These are phyloP conservation scores for Lasioglossum calceatum DNA, from an alignment of 2,888 invertebrate species.

Conservation along the genomic window DNA sequence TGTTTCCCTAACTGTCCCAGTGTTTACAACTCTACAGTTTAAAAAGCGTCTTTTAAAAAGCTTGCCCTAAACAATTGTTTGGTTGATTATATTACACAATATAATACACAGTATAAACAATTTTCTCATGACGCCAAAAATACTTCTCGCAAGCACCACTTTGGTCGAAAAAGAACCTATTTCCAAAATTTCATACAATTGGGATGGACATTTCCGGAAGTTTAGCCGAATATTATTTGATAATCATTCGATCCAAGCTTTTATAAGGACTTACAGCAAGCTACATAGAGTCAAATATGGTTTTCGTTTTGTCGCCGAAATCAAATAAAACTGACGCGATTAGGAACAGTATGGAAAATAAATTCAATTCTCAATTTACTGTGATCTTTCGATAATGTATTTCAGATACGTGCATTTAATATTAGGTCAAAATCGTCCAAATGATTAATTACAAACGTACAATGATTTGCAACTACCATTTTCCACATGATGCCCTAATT, in stretches of 20 bases:
- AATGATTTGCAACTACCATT: not conserved
- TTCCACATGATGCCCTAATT: not conserved
- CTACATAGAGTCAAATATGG: not conserved
- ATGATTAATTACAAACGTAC: not conserved
- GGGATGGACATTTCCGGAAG: not conserved
- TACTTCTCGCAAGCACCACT: not conserved
- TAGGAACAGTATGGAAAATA: not conserved
- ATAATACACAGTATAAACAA: too few species aligned
- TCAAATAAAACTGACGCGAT: not conserved
- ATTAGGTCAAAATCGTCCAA: not conserved
- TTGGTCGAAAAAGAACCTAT: not conserved
- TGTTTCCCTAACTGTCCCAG: too few species aligned
- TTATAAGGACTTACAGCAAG: not conserved
- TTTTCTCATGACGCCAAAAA: not conserved
- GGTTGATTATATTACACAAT: too few species aligned
- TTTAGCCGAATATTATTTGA: not conserved
- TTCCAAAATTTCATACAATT: not conserved
- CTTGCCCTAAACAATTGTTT: too few species aligned
- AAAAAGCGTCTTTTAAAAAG: not conserved
- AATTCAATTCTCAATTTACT: not conserved
- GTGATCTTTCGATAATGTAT: constrained; percentile 6
- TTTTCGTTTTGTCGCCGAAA: not conserved
- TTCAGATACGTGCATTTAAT: constrained; percentile 13
- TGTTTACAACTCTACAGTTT: not conserved
- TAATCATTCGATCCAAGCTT: not conserved